These are phyloP conservation scores for Tetraneura akinire DNA, from an alignment of 1,140 invertebrate genomes.

Conservation along the genomic window DNA sequence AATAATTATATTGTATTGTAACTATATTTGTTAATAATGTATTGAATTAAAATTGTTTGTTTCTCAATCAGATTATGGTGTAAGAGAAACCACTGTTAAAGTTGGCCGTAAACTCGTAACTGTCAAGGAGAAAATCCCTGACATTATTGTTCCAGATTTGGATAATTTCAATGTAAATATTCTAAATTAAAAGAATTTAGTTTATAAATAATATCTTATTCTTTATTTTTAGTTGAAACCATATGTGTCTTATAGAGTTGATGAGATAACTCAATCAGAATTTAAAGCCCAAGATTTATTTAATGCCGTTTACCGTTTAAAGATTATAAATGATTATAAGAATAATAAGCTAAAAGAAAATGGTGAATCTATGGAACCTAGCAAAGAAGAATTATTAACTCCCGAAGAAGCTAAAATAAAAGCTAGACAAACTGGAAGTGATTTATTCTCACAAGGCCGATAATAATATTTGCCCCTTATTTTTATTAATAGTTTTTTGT, in stretches of 20 bases:
- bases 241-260: constrained; percentile 56
- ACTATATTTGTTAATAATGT: neutral
- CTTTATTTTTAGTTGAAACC: constrained; percentile 52
- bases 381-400: constrained; percentile 70
- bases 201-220: neutral
- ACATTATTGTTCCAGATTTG: constrained; percentile 88
- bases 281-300: constrained; percentile 53
- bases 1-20: constrained; percentile 54
- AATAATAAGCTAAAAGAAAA: constrained; percentile 69
- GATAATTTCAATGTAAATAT: constrained; percentile 67
- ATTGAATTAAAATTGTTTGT: neutral
- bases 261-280: constrained; percentile 73
- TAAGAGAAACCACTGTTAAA: constrained; percentile 65
- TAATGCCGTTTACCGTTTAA: constrained; percentile 75
- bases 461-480: neutral
- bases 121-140: constrained; percentile 88
- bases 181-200: neutral
- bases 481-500: constrained; percentile 18
- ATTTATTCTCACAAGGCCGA: constrained; percentile 66
- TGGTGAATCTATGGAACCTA: constrained; percentile 72
- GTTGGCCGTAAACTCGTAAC: constrained; percentile 63
- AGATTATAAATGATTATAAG: constrained; percentile 79
- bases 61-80: constrained; percentile 64
- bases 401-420: constrained; percentile 69
- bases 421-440: constrained; percentile 74